Evolutionary conservation across 2,888 invertebrate genomes (phyloP), one percentile per base, ranked within the genome.

Genomic region (Exephanes ischioxanthus): DNA sequence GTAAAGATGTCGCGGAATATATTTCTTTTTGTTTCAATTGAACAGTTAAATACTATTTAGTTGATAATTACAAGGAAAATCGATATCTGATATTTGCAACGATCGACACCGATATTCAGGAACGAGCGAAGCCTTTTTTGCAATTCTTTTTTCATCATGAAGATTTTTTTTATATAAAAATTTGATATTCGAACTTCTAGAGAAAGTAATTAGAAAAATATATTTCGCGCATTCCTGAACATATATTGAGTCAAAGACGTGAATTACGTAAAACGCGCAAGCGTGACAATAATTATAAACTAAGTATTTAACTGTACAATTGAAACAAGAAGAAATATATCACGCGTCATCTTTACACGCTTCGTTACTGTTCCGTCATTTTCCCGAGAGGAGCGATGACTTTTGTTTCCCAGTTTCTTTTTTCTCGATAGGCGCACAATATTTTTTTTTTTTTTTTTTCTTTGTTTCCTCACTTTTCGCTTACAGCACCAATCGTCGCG

Each of bases 221-320:
- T 61, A 30, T 61, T 61, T 61, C 61, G 63, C 51, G 14, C 30
- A 63, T 75, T 58, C 51, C 66, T 30, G 67, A 67, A 33, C 2
- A 14, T 30, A 61, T 30, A 61, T 16, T 14, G 33, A 11, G 19
- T 41, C 9, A 53, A 7, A 37, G 9, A 3, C 11, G 58, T 37
- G 51, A 37, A 66, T 53, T 37, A n/a, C 26, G 26, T 26, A 26
- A 26, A 26, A 26, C 26, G 26, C 51, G 33, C 26, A 22, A 26
- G 30, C 19, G 63, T 71, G 37, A 75, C 33, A 58, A 30, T 51
- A 63, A 63, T 73, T 26, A 84, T 84, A 55, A 26, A 77, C 61
- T 37, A 45, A 58, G 55, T 51, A 70, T 45, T 45, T 55, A 33
- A 80, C 80, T 80, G 80, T 84, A 80, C 84, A 84, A 66, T 80